Percentiles rank a stretch among this genome's conserved stretches.
Conservation (phyloP, 2,113 vertebrate genomes). For the Tympanuchus pallidicinctus region DNA sequence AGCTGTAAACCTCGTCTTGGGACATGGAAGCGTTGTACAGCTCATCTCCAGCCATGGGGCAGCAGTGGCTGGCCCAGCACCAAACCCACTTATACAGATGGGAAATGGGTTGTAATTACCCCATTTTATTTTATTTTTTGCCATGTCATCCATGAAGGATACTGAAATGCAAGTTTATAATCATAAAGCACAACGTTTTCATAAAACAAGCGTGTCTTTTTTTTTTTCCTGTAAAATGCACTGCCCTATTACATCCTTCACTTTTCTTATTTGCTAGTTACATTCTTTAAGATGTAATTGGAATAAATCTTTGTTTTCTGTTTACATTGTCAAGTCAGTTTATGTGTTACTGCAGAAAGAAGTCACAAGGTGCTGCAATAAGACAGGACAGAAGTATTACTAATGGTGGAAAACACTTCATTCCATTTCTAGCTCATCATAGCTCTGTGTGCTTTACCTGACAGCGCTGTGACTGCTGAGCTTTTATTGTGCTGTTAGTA, state of each 20-base stretch:
- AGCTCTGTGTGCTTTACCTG: background rate
- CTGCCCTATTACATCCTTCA: background rate
- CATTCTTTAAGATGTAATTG: background rate
- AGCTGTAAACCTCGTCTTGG: background rate
- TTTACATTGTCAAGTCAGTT: background rate
- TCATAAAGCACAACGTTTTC: background rate
- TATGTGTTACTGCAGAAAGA: background rate
- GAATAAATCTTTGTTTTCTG: background rate
- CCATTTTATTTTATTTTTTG: background rate
- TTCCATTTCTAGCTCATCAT: background rate
- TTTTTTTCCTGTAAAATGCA: background rate
- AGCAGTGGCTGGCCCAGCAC: background rate
- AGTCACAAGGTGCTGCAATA: background rate
- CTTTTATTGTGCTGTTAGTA: background rate
- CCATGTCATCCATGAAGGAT: background rate
- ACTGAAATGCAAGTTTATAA: background rate
- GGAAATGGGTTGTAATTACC: background rate
- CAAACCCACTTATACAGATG: background rate
- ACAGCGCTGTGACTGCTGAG: background rate
- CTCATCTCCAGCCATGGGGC: background rate
- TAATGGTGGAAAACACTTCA: background rate
- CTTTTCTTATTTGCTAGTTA: background rate
- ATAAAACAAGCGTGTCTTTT: background rate
- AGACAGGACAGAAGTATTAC: background rate
- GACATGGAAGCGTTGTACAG: background rate